Conservation (phyloP, 2,113 vertebrate species). For the Elephas maximus region DNA sequence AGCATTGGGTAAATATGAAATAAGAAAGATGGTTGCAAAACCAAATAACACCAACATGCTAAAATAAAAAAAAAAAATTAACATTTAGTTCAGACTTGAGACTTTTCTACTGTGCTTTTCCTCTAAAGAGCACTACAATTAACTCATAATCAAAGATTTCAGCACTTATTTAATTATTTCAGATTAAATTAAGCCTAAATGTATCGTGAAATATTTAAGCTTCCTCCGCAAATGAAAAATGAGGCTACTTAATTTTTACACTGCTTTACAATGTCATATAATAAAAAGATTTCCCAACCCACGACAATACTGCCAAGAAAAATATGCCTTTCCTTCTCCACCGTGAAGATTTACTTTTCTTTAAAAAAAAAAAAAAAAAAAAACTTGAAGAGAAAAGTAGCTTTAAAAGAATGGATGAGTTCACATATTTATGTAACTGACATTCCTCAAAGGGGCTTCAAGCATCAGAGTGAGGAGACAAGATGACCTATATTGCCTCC, state of each 20-base stretch:
- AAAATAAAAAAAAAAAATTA: not conserved
- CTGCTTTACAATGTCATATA: not conserved
- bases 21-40: not conserved
- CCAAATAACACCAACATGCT: not conserved
- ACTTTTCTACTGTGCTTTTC: not conserved
- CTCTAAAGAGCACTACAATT: not conserved
- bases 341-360: not conserved
- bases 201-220: not conserved
- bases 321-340: not conserved
- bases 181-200: conserved; percentile 4
- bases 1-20: not conserved
- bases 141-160: not conserved
- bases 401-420: not conserved
- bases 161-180: conserved; percentile 14
- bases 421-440: not conserved
- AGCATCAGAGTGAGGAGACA: not conserved
- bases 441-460: not conserved
- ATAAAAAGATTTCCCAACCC: not conserved
- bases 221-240: conserved; percentile 25
- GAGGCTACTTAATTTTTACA: not conserved
- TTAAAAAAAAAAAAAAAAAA: not conserved
- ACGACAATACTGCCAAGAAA: conserved; percentile 10
- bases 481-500: not conserved
- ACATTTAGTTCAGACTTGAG: not conserved
- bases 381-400: not conserved